phyloP scores from a whole-genome alignment of 2,797 vertebrate genomes.

The Aulostomus chinensis region DNA sequence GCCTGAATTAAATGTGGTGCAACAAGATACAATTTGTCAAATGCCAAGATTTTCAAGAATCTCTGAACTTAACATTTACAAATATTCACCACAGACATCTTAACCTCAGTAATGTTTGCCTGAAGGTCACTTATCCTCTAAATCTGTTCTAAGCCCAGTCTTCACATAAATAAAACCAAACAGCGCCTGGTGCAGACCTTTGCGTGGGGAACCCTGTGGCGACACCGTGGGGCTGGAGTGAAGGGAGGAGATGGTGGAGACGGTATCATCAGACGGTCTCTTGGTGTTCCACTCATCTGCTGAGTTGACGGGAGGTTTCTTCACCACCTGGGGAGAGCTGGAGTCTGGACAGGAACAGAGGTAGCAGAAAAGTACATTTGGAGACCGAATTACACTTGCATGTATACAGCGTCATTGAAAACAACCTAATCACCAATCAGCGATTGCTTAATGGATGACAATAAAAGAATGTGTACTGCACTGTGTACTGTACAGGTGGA shows the following conservation, averaged over 20 bases:
- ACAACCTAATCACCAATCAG: too few relatives aligned
- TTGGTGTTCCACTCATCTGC: conserved; percentile 85
- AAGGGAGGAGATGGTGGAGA: conserved; percentile 86
- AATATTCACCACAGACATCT: too few relatives aligned
- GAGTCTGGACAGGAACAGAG: conserved; percentile 70
- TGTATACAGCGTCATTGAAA: too few relatives aligned
- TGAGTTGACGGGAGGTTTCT: conserved; percentile 79
- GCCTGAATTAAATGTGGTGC: too few relatives aligned
- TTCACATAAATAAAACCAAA: too few relatives aligned
- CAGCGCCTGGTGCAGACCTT: conserved; percentile 74
- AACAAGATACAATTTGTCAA: too few relatives aligned
- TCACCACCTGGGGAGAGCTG: conserved; percentile 82
- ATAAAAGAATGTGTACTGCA: too few relatives aligned
- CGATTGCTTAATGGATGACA: too few relatives aligned
- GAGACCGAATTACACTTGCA: not conserved
- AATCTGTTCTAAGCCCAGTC: not conserved
- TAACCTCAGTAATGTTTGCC: too few relatives aligned
- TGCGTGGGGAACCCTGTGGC: conserved; percentile 89
- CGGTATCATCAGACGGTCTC: conserved; percentile 85
- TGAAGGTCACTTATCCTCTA: not conserved
- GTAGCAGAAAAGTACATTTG: conserved; percentile 8
- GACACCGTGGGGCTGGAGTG: conserved; percentile 92
- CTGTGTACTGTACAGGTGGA: too few relatives aligned
- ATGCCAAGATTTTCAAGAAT: too few relatives aligned
- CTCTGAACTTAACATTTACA: too few relatives aligned